Evolutionary conservation across 2,797 vertebrate genomes (phyloP), one percentile per base, ranked within the genome.

Genomic region (Odontamblyopus rebecca): DNA sequence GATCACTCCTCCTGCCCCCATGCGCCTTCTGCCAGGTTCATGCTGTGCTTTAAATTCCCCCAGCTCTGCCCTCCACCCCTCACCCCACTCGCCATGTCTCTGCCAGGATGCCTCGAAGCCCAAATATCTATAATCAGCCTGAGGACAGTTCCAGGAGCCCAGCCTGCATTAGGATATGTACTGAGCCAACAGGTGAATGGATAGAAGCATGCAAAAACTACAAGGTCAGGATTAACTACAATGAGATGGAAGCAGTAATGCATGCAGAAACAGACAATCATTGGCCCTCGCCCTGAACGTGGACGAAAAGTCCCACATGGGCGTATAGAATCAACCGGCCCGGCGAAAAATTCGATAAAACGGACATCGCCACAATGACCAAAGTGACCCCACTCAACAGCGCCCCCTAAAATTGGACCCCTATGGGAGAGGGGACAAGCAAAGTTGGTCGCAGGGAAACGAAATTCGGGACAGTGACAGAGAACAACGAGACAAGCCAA

Each of bases 11-110:
- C 68, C 67, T 57, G 4, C 48, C 50, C 30, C 50, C 9, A 18
- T 1, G 2, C 35, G 66, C 84, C 79, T 77, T 88, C 82, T 86
- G 87, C 81, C 83, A 76, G 38, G 72, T 68, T 65, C 73, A 77
- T 77, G 65, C 76, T 61, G 73, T 2, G 9, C 48, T 78, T 60
- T 85, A 76, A 86, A 83, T 75, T 65, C 63, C 67, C 65, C 79
- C 60, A 0, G 61, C 66, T 54, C n/a, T 54, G 62, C 73, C 74
- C 32, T 13, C 56, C 26, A 13, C 76, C 38, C 16, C 30, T 38
- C 76, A 73, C 32, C 11, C 30, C 51, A 50, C 71, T 19, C 51
- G 30, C 61, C 32, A 35, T 53, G 65, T 75, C 69, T 35, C 0
- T 78, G 81, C 78, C 82, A 74, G 66, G 50, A 63, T 72, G 66